These are phyloP conservation scores for Lerista edwardsae DNA, from an alignment of 2,797 vertebrate species.

Conservation along the genomic window DNA sequence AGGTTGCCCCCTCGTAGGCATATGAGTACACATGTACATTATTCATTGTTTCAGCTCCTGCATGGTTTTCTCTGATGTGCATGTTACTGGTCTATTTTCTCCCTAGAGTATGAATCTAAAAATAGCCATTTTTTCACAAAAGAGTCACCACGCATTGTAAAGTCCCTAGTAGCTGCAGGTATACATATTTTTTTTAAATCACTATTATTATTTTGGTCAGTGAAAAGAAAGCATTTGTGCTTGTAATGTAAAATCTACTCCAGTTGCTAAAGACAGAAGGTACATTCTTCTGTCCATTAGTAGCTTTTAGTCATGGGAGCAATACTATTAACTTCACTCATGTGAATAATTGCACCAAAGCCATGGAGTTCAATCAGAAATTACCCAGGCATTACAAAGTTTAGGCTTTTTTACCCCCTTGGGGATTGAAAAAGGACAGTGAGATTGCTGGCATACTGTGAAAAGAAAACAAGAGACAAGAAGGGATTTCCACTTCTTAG, in stretches of 20 bases:
- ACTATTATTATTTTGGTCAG: too few relatives aligned
- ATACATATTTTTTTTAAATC: background rate
- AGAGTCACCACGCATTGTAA: background rate
- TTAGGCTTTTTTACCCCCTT: background rate
- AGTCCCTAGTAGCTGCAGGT: background rate
- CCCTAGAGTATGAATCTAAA: too few relatives aligned
- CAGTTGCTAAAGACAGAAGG: slow-evolving; percentile 15
- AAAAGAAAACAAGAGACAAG: slow-evolving; percentile 7
- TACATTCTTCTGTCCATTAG: background rate
- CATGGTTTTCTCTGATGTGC: too few relatives aligned
- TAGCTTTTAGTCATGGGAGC: background rate
- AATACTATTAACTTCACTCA: slow-evolving; percentile 11
- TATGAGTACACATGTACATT: too few relatives aligned
- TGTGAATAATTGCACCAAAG: slow-evolving; percentile 30
- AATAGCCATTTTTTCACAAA: too few relatives aligned
- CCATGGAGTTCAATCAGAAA: background rate
- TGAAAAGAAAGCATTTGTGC: background rate
- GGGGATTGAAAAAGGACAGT: background rate
- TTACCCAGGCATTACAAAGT: slow-evolving; percentile 6
- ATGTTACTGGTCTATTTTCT: too few relatives aligned
- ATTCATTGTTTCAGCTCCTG: too few relatives aligned
- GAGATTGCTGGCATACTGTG: background rate
- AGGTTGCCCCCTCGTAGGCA: too few relatives aligned
- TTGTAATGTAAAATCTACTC: background rate
- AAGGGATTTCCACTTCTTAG: background rate